Evolutionary conservation across 2,797 vertebrate genomes (phyloP).

Genomic region (Pangasius macronema): DNA sequence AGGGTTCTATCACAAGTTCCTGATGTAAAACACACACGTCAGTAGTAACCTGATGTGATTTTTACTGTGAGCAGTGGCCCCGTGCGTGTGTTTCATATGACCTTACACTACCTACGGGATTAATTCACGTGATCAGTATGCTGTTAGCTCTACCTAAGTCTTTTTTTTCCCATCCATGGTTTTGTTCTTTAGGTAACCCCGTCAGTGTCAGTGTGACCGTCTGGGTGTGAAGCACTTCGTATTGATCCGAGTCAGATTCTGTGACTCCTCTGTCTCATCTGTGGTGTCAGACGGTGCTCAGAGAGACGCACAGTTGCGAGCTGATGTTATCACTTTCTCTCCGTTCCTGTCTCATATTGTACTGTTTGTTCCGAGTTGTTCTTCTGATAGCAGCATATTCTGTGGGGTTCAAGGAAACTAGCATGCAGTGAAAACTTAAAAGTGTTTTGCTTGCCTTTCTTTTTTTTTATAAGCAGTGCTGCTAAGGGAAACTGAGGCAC

Average conservation of each 20-base stretch:
- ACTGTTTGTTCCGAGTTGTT: not conserved
- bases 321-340: not conserved
- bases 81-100: not conserved
- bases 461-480: too few species aligned
- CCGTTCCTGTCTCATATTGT: not conserved
- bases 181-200: not conserved
- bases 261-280: not conserved
- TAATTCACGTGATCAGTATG: not conserved
- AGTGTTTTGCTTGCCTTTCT: not conserved
- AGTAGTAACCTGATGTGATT: not conserved
- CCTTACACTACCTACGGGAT: not conserved
- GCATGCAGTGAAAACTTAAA: not conserved
- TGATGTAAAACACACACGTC: not conserved
- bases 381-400: not conserved
- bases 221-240: not conserved
- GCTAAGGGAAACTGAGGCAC: not conserved
- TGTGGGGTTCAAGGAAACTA: not conserved
- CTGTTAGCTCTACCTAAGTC: not conserved
- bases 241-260: not conserved
- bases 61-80: not conserved
- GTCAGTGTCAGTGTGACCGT: not conserved
- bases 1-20: not conserved
- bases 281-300: not conserved
- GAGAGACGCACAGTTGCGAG: not conserved
- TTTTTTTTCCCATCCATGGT: not conserved